Base-by-base conservation (phyloP, 1,140 invertebrate species). In the Anastrepha obliqua region DNA sequence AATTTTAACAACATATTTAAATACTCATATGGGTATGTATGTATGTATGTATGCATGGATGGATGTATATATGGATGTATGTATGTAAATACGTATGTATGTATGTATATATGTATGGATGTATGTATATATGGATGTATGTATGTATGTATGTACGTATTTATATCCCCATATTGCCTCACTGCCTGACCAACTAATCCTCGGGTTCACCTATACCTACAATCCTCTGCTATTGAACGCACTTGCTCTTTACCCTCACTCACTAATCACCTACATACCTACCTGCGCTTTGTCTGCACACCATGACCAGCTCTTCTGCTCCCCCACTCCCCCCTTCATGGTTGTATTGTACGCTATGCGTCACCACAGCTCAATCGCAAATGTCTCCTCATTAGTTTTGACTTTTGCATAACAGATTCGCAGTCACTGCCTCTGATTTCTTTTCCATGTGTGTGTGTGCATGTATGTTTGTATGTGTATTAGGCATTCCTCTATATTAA, bases 321-420 rank as follows among this genome's bases (percentile, higher is more conserved):
- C 60, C 60, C 4, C 60, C 4, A 17, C 11, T 0, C 13, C 44
- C 11, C 67, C 5, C 67, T 29, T 4, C 17, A 58, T 58, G 13
- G 7, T 9, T 42, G 11, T 74, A 17, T 17, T 47, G 39, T 74
- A 13, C 44, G 42, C 55, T 11, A 42, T 81, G 44, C 51, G 74
- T 81, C 74, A 81, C 74, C 42, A n/a, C 17, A 13, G 42, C 5
- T 81, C 47, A 20, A 81, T 58, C 5, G 74, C 47, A 81, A 81
- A 81, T 81, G 47, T 81, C 74, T 81, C 74, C 20, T 81, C 47
- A 81, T 81, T 81, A 81, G 74, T 81, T 81, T 42, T 81, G 74
- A 81, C 74, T 81, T 81, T 81, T 81, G 74, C 74, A 81, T 81
- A 81, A 81, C 74, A 81, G 74, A 47, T 81, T 81, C 47, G 15